These are phyloP conservation scores for Papilio gigon DNA, from an alignment of 2,888 invertebrate genomes.

Conservation along the genomic window DNA sequence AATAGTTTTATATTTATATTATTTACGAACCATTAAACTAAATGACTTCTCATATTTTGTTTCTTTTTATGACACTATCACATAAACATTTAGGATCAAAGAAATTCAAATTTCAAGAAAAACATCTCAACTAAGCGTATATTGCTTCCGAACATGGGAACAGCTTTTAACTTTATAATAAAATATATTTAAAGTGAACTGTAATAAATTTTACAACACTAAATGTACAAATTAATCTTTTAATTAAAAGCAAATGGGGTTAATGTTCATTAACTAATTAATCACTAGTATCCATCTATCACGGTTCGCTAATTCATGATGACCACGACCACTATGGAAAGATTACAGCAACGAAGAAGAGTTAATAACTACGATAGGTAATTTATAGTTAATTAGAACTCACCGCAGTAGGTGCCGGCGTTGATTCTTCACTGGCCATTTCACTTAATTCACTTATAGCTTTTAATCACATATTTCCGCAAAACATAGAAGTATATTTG, in stretches of 20 bases:
- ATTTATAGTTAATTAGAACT: constrained; percentile 45
- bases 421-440: constrained; percentile 69
- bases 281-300: background rate
- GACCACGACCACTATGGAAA: too few relatives aligned
- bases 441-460: constrained; percentile 23
- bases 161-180: background rate
- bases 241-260: background rate
- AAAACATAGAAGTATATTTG: constrained; percentile 9
- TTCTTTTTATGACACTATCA: too few relatives aligned
- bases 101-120: too few relatives aligned
- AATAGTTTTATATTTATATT: too few relatives aligned
- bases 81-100: too few relatives aligned
- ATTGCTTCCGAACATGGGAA: background rate
- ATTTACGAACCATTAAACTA: too few relatives aligned
- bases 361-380: too few relatives aligned
- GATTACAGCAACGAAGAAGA: too few relatives aligned
- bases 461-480: constrained; percentile 23
- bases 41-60: too few relatives aligned
- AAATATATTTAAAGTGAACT: background rate
- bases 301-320: too few relatives aligned
- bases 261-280: background rate
- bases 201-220: background rate
- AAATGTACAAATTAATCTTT: background rate
- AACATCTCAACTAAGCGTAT: too few relatives aligned
- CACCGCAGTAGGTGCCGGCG: constrained; percentile 67